Conservation (phyloP, 2,888 invertebrate genomes). For the Pyrgus malvae region DNA sequence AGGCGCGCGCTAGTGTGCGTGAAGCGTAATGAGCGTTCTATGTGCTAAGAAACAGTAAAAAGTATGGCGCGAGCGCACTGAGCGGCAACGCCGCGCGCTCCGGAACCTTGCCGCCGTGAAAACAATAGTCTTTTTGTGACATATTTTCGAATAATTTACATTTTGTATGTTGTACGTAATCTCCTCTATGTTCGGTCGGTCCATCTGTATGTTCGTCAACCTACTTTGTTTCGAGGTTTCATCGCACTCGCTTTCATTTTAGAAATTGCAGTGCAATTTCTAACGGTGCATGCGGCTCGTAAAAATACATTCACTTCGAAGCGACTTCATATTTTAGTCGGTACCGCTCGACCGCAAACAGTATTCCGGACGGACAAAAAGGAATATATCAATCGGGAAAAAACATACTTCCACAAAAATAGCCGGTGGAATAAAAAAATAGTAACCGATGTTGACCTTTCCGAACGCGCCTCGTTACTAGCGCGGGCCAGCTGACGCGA, state of each 20-base stretch:
- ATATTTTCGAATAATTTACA: constrained; percentile 49
- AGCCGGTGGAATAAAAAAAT: constrained; percentile 66
- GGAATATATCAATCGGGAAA: constrained; percentile 27
- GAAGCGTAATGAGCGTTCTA: constrained; percentile 77
- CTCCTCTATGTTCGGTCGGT: background rate
- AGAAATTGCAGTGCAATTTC: constrained; percentile 26
- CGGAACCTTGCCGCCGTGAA: constrained; percentile 70
- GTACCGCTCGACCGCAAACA: constrained; percentile 1
- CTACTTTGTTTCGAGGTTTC: background rate
- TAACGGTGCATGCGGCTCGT: constrained; percentile 25
- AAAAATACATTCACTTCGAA: constrained; percentile 26
- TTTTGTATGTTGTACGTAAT: constrained; percentile 38
- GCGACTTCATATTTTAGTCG: constrained; percentile 10
- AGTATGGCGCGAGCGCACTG: constrained; percentile 79
- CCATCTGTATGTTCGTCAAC: background rate
- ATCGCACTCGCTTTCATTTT: constrained; percentile 23
- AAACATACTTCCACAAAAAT: constrained; percentile 60
- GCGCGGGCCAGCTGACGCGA: constrained; percentile 78
- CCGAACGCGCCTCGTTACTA: constrained; percentile 72
- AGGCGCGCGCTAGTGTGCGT: constrained; percentile 44
- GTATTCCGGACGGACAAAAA: constrained; percentile 14
- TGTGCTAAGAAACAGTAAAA: constrained; percentile 83
- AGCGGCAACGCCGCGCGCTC: constrained; percentile 75
- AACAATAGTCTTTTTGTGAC: constrained; percentile 62
- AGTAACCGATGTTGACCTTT: constrained; percentile 80